Percentiles rank a stretch among this genome's conserved stretches.
These are phyloP conservation scores for Heliothis virescens DNA, from an alignment of 1,140 invertebrate genomes.

Conservation along the genomic window DNA sequence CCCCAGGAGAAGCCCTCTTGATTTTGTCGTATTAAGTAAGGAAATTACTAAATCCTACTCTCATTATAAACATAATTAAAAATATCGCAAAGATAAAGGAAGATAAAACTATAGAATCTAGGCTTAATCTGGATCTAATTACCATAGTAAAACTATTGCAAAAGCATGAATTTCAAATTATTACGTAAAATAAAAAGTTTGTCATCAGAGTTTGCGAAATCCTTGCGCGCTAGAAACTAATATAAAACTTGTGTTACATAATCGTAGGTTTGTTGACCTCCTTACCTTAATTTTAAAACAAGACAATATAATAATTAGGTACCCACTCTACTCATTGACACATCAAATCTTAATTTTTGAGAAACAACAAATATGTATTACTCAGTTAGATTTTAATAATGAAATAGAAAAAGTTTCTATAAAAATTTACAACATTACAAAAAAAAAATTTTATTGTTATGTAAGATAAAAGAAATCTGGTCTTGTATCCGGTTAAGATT, in stretches of 20 bases:
- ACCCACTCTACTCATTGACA: no score
- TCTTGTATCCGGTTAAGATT: no score
- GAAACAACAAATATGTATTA: neutral
- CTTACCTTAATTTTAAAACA: neutral
- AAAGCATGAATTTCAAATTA: neutral
- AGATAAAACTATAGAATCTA: no score
- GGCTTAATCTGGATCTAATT: neutral
- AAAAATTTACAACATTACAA: no score
- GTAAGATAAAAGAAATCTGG: no score
- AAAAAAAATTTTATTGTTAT: no score
- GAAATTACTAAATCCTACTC: no score
- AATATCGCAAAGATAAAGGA: no score
- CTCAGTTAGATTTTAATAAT: no score
- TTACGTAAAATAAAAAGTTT: slow-evolving; percentile 25
- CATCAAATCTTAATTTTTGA: neutral
- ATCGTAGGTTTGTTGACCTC: slow-evolving; percentile 1
- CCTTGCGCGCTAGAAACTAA: neutral
- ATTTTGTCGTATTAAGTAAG: no score
- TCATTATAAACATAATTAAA: no score
- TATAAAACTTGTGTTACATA: neutral
- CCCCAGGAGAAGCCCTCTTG: no score
- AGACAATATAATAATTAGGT: neutral
- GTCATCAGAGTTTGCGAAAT: neutral
- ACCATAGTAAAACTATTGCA: neutral
- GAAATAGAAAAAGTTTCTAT: neutral